Conservation (phyloP, 2,888 invertebrate species). For the Netelia virgata region DNA sequence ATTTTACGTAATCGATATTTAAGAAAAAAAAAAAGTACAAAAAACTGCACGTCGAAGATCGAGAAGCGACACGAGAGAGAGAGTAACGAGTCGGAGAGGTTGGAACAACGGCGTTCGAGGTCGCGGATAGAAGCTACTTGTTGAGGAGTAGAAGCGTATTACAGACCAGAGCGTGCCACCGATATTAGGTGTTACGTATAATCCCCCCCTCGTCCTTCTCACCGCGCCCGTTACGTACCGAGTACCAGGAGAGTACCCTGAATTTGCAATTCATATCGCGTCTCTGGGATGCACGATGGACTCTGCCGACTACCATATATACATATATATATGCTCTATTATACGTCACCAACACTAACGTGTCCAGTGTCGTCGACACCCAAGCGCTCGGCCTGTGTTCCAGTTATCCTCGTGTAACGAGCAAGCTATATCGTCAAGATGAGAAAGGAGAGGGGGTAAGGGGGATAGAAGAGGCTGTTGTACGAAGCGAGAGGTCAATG, state of each 20-base stretch:
- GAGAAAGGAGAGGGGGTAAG: too few relatives aligned
- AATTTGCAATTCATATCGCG: slow-evolving; percentile 80
- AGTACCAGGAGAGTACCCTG: slow-evolving; percentile 47
- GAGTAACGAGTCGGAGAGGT: slow-evolving; percentile 18
- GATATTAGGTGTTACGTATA: slow-evolving; percentile 74
- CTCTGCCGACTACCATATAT: slow-evolving; percentile 65
- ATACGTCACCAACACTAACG: slow-evolving; percentile 70
- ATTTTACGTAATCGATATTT: too few relatives aligned
- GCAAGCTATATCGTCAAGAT: slow-evolving; percentile 11
- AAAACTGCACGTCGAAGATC: neutral
- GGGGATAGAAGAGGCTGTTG: neutral
- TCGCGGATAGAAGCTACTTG: slow-evolving; percentile 71
- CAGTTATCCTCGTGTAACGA: slow-evolving; percentile 42
- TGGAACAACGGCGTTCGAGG: slow-evolving; percentile 58
- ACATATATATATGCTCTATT: slow-evolving; percentile 27
- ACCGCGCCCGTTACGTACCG: slow-evolving; percentile 32
- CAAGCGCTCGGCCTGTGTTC: slow-evolving; percentile 17
- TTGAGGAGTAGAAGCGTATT: slow-evolving; percentile 71
- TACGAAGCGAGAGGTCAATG: slow-evolving; percentile 10
- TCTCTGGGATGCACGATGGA: slow-evolving; percentile 77
- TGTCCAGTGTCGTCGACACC: slow-evolving; percentile 64
- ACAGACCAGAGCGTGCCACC: slow-evolving; percentile 61
- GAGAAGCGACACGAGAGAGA: slow-evolving; percentile 64
- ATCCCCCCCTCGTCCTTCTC: slow-evolving; percentile 29
- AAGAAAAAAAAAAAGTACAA: too few relatives aligned